A percentile compares a stretch with the other conserved stretches of the same genome.
phyloP scores from a whole-genome alignment of 2,113 vertebrate genomes.

The Labeo rohita region DNA sequence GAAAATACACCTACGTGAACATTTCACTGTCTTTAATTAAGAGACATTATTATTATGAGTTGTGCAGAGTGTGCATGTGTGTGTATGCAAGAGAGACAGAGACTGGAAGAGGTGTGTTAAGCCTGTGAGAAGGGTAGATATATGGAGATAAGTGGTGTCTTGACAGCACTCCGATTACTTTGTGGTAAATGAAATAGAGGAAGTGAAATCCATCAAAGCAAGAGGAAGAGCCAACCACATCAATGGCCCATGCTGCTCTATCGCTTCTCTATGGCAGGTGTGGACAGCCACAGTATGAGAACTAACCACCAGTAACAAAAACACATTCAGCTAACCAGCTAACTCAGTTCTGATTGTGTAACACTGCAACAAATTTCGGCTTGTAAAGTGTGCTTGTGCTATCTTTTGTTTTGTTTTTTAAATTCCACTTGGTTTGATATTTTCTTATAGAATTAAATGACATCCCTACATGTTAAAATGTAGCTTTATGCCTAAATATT shows the following conservation, averaged over 20 bases:
- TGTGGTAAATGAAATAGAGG: slow-evolving; percentile 56
- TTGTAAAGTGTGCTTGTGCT: no score
- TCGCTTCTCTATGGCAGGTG: slow-evolving; percentile 50
- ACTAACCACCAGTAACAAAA: slow-evolving; percentile 41
- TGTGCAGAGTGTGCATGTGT: background rate
- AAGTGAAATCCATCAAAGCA: slow-evolving; percentile 55
- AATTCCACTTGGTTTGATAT: background rate
- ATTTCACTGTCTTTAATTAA: slow-evolving; percentile 38
- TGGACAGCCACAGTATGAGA: slow-evolving; percentile 31
- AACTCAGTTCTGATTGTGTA: slow-evolving; percentile 9
- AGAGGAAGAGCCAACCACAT: slow-evolving; percentile 54
- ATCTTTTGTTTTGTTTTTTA: no score
- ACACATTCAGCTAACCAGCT: slow-evolving; percentile 8
- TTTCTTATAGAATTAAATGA: background rate
- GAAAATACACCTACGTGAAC: slow-evolving; percentile 24
- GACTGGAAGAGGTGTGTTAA: slow-evolving; percentile 38
- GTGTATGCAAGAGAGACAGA: background rate
- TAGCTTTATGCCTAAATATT: background rate
- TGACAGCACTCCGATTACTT: slow-evolving; percentile 51
- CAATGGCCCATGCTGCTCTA: slow-evolving; percentile 45
- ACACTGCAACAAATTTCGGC: no score
- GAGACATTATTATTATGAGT: slow-evolving; percentile 24
- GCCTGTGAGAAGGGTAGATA: slow-evolving; percentile 46
- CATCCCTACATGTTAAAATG: background rate
- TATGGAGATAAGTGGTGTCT: slow-evolving; percentile 52